Evolutionary conservation across 2,113 vertebrate genomes (phyloP).

Genomic region (Otolemur garnettii): DNA sequence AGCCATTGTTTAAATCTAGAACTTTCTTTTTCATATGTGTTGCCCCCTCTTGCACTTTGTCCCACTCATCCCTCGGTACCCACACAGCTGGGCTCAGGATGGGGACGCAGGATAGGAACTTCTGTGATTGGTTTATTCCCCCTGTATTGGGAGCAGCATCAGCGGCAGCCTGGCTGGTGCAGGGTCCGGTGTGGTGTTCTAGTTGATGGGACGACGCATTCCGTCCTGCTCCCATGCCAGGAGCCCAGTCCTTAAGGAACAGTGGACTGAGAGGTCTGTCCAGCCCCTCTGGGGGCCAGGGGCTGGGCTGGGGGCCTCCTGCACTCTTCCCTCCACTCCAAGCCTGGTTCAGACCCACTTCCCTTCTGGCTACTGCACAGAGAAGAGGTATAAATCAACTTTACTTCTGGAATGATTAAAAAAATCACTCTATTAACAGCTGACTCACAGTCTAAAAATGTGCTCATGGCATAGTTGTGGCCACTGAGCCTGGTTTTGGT

Average conservation of each 20-base stretch:
- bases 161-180: rapidly evolving
- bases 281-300: rapidly evolving
- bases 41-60: background rate
- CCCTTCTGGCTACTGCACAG: background rate
- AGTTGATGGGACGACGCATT: rapidly evolving
- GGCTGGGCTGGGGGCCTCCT: background rate
- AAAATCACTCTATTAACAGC: conserved; percentile 64
- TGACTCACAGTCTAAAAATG: conserved; percentile 89
- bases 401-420: conserved; percentile 64
- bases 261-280: rapidly evolving
- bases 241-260: rapidly evolving
- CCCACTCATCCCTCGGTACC: background rate
- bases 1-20: background rate
- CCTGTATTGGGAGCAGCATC: background rate
- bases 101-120: rapidly evolving
- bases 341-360: background rate
- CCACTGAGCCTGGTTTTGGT: conserved; percentile 65
- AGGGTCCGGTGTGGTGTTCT: rapidly evolving
- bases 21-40: rapidly evolving
- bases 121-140: background rate
- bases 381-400: conserved; percentile 72
- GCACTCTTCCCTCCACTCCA: rapidly evolving
- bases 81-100: rapidly evolving
- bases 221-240: rapidly evolving
- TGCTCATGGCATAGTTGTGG: conserved; percentile 70